These are phyloP conservation scores for Cryptotermes secundus DNA, from an alignment of 1,140 invertebrate genomes.

Conservation along the genomic window DNA sequence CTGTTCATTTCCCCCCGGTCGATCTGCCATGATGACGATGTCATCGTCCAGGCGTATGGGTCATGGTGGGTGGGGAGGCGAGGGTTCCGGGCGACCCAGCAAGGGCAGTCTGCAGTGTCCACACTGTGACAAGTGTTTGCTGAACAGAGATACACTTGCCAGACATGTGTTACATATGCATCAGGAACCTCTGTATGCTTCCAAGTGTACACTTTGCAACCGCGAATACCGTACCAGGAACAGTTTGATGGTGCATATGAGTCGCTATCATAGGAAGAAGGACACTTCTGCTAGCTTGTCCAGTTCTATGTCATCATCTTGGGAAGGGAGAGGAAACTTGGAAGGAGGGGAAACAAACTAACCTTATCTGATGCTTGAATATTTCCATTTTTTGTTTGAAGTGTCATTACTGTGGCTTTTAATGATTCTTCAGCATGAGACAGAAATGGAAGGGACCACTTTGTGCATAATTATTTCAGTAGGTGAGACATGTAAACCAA, in stretches of 20 bases:
- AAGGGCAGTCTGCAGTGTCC: slow-evolving; percentile 32
- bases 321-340: slow-evolving; percentile 2
- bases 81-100: slow-evolving; percentile 31
- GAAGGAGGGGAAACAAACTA: slow-evolving; percentile 1
- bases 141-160: slow-evolving; percentile 29
- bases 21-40: slow-evolving; percentile 22
- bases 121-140: slow-evolving; percentile 29
- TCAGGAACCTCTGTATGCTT: slow-evolving; percentile 30
- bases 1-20: slow-evolving; percentile 23
- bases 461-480: not conserved
- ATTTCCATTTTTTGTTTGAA: not conserved
- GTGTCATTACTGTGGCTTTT: not conserved
- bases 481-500: not conserved
- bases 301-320: not conserved
- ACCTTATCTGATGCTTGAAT: not conserved
- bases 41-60: slow-evolving; percentile 8
- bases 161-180: slow-evolving; percentile 34
- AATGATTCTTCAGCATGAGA: not conserved
- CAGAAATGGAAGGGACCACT: not conserved
- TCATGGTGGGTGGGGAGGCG: slow-evolving; percentile 26
- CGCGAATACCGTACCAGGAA: slow-evolving; percentile 32
- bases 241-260: slow-evolving; percentile 32
- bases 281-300: not conserved
- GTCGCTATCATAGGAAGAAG: slow-evolving; percentile 33
- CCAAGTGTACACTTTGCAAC: slow-evolving; percentile 30